phyloP scores from a whole-genome alignment of 2,797 vertebrate genomes.

The Coregonus sp. region DNA sequence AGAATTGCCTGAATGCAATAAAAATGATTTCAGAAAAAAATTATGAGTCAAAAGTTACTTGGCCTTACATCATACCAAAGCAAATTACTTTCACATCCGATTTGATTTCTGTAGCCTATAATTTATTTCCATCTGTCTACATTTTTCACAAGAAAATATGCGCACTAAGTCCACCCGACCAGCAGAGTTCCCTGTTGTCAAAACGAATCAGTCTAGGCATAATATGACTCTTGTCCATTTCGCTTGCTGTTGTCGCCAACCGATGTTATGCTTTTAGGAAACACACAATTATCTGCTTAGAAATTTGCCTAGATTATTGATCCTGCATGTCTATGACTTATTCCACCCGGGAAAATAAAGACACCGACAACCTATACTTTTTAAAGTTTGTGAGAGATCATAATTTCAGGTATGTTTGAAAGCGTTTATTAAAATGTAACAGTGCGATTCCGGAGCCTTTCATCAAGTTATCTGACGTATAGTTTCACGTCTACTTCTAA shows the following conservation, averaged over 20 bases:
- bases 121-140: background rate
- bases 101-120: too few species aligned
- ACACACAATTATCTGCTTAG: slow-evolving; percentile 1
- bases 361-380: background rate
- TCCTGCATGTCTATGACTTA: too few species aligned
- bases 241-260: slow-evolving; percentile 15
- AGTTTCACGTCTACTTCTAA: too few species aligned
- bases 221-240: slow-evolving; percentile 51
- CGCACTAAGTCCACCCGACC: slow-evolving; percentile 59
- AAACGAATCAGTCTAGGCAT: slow-evolving; percentile 17
- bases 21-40: too few species aligned
- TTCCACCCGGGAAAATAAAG: background rate
- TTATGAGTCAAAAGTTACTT: too few species aligned
- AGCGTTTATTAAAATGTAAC: background rate
- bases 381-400: slow-evolving; percentile 12
- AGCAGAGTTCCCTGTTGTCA: slow-evolving; percentile 55
- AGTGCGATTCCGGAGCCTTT: background rate
- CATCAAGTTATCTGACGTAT: background rate
- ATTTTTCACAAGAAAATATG: background rate
- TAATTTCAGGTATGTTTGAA: slow-evolving; percentile 64
- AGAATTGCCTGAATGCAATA: too few species aligned
- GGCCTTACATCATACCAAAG: too few species aligned
- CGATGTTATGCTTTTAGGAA: slow-evolving; percentile 22
- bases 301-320: slow-evolving; percentile 1
- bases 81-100: too few species aligned